Conservation (phyloP, 2,797 vertebrate genomes). For the Nyctibius grandis region DNA sequence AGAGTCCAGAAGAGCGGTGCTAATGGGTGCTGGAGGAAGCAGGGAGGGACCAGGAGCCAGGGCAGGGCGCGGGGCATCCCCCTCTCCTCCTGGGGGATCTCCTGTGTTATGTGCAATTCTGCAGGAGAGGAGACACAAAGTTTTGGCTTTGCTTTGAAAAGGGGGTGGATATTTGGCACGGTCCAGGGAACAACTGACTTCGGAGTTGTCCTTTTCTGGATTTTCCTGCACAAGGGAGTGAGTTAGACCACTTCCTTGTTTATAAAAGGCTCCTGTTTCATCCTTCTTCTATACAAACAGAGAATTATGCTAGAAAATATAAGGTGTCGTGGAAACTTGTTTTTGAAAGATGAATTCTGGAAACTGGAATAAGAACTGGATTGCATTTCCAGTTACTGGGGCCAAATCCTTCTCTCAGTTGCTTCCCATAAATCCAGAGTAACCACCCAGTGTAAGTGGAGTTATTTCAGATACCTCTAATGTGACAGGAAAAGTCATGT, state of each 20-base stretch:
- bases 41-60: neutral
- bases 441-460: neutral
- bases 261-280: neutral
- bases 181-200: constrained; percentile 5
- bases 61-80: fast-evolving
- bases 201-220: neutral
- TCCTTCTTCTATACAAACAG: neutral
- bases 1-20: neutral
- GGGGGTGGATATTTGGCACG: constrained; percentile 1
- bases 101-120: neutral
- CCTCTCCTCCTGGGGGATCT: neutral
- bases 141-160: neutral
- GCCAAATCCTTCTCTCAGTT: neutral
- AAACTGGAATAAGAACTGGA: neutral
- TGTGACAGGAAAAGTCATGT: neutral
- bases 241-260: constrained; percentile 20
- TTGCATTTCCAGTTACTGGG: neutral
- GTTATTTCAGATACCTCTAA: neutral
- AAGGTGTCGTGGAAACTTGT: neutral
- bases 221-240: constrained; percentile 1
- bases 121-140: neutral
- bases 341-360: neutral
- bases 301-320: neutral
- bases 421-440: neutral
- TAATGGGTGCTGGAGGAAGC: fast-evolving